phyloP scores from a whole-genome alignment of 2,888 invertebrate species.

The Peribatodes rhomboidaria region DNA sequence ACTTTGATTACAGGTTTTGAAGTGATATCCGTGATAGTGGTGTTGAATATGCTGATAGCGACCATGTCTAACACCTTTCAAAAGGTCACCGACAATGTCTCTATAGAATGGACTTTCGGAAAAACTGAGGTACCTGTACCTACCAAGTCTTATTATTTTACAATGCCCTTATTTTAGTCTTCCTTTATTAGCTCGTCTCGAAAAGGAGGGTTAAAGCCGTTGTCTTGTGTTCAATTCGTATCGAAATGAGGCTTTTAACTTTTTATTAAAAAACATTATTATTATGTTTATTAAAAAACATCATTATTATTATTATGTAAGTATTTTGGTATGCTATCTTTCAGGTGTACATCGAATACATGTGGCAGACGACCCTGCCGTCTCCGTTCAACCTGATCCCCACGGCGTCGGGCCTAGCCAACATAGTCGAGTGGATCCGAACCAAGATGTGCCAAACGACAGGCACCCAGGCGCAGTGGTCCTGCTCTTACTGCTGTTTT shows the following conservation, averaged over 20 bases:
- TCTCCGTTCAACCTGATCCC: slow-evolving; percentile 91
- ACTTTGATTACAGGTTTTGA: slow-evolving; percentile 81
- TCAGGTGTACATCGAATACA: slow-evolving; percentile 90
- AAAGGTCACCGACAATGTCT: slow-evolving; percentile 89
- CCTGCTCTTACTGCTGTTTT: slow-evolving; percentile 76
- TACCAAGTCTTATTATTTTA: not conserved
- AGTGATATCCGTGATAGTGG: slow-evolving; percentile 90
- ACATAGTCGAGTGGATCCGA: slow-evolving; percentile 80
- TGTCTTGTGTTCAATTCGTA: no score
- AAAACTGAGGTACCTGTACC: slow-evolving; percentile 84
- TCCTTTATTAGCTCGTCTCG: no score
- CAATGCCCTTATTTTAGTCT: not conserved
- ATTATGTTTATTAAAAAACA: no score
- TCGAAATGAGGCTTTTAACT: no score
- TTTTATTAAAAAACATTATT: no score
- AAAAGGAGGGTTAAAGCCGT: no score
- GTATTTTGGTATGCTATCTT: not conserved
- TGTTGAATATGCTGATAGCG: slow-evolving; percentile 93
- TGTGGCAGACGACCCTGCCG: slow-evolving; percentile 89
- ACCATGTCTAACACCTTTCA: slow-evolving; percentile 93
- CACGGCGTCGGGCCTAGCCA: slow-evolving; percentile 81
- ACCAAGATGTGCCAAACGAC: slow-evolving; percentile 63
- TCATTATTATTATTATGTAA: no score
- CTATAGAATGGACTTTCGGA: slow-evolving; percentile 92
- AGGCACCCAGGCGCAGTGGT: slow-evolving; percentile 76